These are phyloP conservation scores for Gonocerus acuteangulatus DNA, from an alignment of 2,888 invertebrate species.

Conservation along the genomic window DNA sequence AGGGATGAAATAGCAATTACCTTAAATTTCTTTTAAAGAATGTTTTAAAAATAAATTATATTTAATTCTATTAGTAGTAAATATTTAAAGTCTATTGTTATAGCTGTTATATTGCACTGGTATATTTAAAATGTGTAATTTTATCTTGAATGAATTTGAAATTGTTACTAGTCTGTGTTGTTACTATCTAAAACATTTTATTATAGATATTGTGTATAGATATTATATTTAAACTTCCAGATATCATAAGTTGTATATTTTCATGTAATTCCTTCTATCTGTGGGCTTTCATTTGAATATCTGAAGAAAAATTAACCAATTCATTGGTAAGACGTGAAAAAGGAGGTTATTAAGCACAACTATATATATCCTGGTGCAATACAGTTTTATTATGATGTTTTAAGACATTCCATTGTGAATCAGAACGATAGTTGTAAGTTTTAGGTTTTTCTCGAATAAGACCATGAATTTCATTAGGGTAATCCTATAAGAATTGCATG, in stretches of 20 bases:
- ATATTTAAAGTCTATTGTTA: neutral
- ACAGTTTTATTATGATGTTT: neutral
- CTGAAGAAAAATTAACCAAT: too few relatives aligned
- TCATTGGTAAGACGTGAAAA: too few relatives aligned
- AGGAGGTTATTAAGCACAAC: too few relatives aligned
- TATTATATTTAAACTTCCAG: too few relatives aligned
- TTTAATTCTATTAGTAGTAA: neutral
- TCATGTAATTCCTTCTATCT: too few relatives aligned
- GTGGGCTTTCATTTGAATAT: too few relatives aligned
- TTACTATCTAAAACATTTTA: constrained; percentile 7
- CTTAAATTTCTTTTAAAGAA: too few relatives aligned
- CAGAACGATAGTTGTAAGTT: neutral
- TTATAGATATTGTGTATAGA: neutral
- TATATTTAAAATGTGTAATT: constrained; percentile 8
- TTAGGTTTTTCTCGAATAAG: neutral
- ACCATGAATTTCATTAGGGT: neutral
- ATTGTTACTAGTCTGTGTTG: constrained; percentile 21
- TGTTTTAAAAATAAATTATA: neutral
- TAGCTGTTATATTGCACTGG: constrained; percentile 18
- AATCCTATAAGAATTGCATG: too few relatives aligned
- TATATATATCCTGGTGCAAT: too few relatives aligned
- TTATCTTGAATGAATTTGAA: constrained; percentile 1
- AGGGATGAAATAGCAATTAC: too few relatives aligned
- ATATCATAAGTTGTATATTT: too few relatives aligned
- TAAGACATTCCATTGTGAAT: neutral